Evolutionary conservation across 2,113 vertebrate species (phyloP).

Genomic region (Pimephales promelas): DNA sequence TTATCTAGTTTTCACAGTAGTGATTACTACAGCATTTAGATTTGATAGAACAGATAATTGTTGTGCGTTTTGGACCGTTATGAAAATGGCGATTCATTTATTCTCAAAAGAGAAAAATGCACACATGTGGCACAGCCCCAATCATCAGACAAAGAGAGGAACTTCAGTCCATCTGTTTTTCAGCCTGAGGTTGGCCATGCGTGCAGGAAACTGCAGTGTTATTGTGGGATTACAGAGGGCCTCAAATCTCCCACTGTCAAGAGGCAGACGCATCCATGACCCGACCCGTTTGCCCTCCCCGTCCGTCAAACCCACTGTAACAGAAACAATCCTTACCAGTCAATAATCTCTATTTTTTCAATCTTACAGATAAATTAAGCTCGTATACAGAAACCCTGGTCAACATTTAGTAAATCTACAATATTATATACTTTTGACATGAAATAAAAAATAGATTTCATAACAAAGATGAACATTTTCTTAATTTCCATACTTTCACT

Average conservation of each 20-base stretch:
- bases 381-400: background rate
- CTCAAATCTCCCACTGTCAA: conserved; percentile 64
- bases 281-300: conserved; percentile 47
- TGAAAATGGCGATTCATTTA: background rate
- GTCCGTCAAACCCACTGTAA: conserved; percentile 56
- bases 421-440: no score
- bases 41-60: background rate
- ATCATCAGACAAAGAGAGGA: conserved; percentile 69
- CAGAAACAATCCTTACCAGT: conserved; percentile 10
- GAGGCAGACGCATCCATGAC: conserved; percentile 50
- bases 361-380: background rate
- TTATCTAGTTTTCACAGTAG: conserved; percentile 7
- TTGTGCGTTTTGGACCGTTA: conserved; percentile 4
- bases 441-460: background rate
- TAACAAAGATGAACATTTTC: background rate
- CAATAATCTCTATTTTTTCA: background rate
- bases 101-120: conserved; percentile 45
- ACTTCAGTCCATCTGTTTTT: conserved; percentile 73
- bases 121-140: conserved; percentile 27
- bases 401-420: background rate
- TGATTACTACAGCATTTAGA: conserved; percentile 3
- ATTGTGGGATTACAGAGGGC: conserved; percentile 65
- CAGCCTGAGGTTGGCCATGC: conserved; percentile 65
- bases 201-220: conserved; percentile 60
- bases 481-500: background rate